These are phyloP conservation scores for Danaus chrysippus DNA, from an alignment of 2,888 invertebrate genomes.

Conservation along the genomic window DNA sequence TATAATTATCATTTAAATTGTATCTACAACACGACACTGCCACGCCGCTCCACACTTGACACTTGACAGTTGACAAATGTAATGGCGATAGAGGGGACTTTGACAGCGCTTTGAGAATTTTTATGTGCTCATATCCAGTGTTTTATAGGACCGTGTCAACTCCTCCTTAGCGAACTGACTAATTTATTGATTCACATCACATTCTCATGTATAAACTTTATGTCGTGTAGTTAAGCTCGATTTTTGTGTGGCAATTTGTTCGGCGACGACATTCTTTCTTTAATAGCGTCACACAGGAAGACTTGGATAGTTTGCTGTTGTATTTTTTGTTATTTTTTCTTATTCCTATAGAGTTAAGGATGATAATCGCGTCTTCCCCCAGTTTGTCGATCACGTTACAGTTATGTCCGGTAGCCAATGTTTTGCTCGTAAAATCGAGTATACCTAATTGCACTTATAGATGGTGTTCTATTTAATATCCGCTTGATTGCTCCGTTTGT, in stretches of 20 bases:
- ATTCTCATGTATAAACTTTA: conserved; percentile 16
- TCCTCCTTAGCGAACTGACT: conserved; percentile 54
- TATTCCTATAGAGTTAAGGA: background rate
- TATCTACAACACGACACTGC: conserved; percentile 63
- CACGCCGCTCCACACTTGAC: too few relatives aligned
- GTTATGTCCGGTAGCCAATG: conserved; percentile 46
- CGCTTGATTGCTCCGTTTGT: conserved; percentile 59
- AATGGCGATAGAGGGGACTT: conserved; percentile 67
- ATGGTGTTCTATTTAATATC: conserved; percentile 69
- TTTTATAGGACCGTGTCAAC: conserved; percentile 71
- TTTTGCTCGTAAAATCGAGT: conserved; percentile 67
- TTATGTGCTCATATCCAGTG: conserved; percentile 75
- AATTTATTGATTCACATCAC: conserved; percentile 33
- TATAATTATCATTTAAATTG: conserved; percentile 78
- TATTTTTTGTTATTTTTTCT: conserved; percentile 27
- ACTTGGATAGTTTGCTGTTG: conserved; percentile 43
- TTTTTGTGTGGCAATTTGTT: conserved; percentile 22
- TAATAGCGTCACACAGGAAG: conserved; percentile 43
- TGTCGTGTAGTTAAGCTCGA: conserved; percentile 24
- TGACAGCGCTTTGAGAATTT: conserved; percentile 73
- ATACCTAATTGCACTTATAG: conserved; percentile 61
- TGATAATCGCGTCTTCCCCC: conserved; percentile 3
- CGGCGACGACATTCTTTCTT: conserved; percentile 28
- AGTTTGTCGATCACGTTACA: conserved; percentile 1
- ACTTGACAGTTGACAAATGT: conserved; percentile 76